Conservation (phyloP, 2,797 vertebrate genomes). For the Alca torda region DNA sequence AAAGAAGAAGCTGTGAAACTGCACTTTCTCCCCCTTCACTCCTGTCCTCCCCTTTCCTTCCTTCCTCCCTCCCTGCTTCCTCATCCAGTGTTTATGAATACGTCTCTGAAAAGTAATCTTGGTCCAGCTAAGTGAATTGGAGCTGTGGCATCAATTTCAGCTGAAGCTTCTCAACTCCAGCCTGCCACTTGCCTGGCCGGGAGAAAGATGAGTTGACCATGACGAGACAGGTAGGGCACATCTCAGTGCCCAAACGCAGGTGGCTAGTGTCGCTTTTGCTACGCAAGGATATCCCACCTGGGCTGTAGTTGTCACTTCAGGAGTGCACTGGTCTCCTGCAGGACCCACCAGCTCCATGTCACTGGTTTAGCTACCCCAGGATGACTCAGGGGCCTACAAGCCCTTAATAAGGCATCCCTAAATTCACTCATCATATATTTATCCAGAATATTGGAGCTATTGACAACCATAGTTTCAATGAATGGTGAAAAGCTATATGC, state of each 20-base stretch:
- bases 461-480: not conserved
- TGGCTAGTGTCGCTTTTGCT: not conserved
- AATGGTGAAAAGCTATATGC: not conserved
- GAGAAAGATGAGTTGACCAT: not conserved
- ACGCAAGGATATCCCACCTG: not conserved
- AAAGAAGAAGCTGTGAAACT: not conserved
- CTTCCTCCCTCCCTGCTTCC: not conserved
- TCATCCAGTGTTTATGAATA: not conserved
- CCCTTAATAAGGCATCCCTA: not conserved
- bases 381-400: not conserved
- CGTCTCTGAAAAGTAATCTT: not conserved
- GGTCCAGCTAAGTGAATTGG: not conserved
- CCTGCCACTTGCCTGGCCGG: not conserved
- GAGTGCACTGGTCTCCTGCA: not conserved
- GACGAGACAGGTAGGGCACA: not conserved
- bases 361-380: not conserved
- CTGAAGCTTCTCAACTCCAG: not conserved
- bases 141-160: not conserved
- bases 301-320: not conserved
- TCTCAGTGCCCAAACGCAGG: not conserved
- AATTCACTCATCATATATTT: not conserved
- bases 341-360: not conserved
- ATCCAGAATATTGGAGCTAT: not conserved
- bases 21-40: not conserved
- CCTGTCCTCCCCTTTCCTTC: not conserved